Evolutionary conservation across 2,113 vertebrate genomes (phyloP).

Genomic region (Ptilorrhoa leucosticta): DNA sequence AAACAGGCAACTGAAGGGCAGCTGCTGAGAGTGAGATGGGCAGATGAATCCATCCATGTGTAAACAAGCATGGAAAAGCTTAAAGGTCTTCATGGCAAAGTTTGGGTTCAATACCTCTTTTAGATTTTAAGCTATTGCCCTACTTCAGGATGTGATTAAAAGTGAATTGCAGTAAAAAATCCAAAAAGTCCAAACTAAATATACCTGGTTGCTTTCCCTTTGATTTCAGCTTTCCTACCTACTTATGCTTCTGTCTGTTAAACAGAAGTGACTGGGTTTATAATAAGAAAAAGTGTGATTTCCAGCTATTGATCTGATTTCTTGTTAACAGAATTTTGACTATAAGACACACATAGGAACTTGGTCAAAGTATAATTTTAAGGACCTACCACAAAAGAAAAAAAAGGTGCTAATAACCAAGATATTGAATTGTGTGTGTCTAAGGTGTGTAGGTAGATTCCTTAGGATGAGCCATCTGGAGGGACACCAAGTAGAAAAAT

Average conservation of each 20-base stretch:
- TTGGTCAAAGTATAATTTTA: not conserved
- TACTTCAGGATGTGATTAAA: not conserved
- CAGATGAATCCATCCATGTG: fast-evolving
- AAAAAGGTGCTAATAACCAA: not conserved
- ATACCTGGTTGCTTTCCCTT: not conserved
- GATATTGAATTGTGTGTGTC: not conserved
- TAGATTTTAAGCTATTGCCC: not conserved
- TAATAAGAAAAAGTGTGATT: constrained; percentile 22
- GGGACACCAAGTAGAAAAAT: not conserved
- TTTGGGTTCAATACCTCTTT: not conserved
- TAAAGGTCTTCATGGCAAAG: not conserved
- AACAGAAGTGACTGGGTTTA: not conserved
- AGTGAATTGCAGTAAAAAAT: not conserved
- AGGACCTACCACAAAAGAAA: not conserved
- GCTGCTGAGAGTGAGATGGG: no score
- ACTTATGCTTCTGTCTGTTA: not conserved
- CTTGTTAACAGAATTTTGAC: not conserved
- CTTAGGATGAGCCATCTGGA: not conserved
- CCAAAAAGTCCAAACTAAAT: not conserved
- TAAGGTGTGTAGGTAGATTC: not conserved
- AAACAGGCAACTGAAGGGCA: not conserved
- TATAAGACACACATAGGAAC: not conserved
- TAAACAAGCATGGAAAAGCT: not conserved
- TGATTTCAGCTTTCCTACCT: not conserved
- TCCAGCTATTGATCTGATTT: constrained; percentile 15